A percentile compares a stretch with the other conserved stretches of the same genome.
Conservation (phyloP, 2,888 invertebrate species). For the Rapana venosa region DNA sequence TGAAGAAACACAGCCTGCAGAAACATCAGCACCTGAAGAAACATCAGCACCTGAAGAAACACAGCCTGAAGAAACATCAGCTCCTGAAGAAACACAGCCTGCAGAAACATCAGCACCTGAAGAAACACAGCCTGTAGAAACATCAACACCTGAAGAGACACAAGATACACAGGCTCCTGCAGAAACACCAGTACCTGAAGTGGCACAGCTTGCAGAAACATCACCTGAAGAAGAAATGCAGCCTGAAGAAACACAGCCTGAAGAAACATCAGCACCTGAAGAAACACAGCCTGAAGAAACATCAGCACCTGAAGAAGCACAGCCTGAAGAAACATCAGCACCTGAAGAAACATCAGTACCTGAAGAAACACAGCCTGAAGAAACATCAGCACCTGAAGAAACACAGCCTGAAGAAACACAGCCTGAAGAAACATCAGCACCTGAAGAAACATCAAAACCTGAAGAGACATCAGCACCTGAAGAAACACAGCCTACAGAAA, state of each 20-base stretch:
- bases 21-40: too few relatives aligned
- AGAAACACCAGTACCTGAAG: background rate
- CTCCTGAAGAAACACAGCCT: background rate
- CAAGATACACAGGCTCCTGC: background rate
- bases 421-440: background rate
- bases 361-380: background rate
- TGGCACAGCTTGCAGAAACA: background rate
- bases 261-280: background rate
- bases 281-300: background rate
- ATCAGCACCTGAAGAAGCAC: background rate
- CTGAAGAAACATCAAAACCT: background rate
- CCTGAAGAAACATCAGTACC: background rate
- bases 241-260: background rate
- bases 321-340: too few relatives aligned
- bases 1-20: background rate
- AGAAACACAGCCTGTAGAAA: background rate
- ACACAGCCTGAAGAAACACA: background rate
- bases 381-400: background rate
- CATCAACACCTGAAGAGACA: background rate
- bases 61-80: background rate
- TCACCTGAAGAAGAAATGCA: background rate
- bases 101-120: background rate
- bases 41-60: background rate
- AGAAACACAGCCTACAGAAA: background rate
- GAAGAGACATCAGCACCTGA: background rate